These are phyloP conservation scores for Tigriopus californicus DNA, from an alignment of 2,888 invertebrate genomes.

Conservation along the genomic window DNA sequence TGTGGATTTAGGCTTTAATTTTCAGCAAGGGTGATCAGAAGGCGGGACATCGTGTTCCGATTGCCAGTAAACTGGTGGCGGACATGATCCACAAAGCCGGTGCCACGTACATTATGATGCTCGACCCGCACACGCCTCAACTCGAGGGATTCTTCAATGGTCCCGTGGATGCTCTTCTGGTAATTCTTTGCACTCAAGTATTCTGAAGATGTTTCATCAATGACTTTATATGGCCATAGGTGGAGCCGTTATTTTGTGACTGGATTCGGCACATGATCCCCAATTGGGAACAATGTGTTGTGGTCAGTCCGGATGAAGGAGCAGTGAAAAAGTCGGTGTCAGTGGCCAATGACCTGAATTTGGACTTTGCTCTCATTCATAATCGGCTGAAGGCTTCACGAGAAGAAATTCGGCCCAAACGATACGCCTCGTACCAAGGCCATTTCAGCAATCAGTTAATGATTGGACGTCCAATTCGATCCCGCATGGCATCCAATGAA, in stretches of 20 bases:
- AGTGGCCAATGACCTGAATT: slow-evolving; percentile 5
- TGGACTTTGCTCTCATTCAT: slow-evolving; percentile 9
- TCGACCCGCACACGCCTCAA: slow-evolving; percentile 13
- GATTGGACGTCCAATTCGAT: too few relatives aligned
- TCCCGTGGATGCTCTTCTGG: slow-evolving; percentile 7
- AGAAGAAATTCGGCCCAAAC: not conserved
- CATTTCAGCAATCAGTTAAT: too few relatives aligned
- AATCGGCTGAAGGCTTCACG: slow-evolving; percentile 6
- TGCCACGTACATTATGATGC: slow-evolving; percentile 9
- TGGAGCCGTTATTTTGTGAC: slow-evolving; percentile 13
- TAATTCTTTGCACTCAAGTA: too few relatives aligned
- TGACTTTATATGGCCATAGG: not conserved
- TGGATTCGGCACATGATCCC: slow-evolving; percentile 9
- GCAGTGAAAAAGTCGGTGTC: not conserved
- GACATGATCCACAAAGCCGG: slow-evolving; percentile 9
- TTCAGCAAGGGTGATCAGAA: slow-evolving; percentile 9
- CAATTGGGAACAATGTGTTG: slow-evolving; percentile 6
- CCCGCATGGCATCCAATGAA: too few relatives aligned
- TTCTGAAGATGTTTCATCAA: not conserved
- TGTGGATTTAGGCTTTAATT: not conserved
- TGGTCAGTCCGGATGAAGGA: slow-evolving; percentile 12
- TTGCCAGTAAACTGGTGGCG: not conserved
- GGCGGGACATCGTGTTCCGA: not conserved
- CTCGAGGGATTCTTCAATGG: slow-evolving; percentile 8
- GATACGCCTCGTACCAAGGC: too few relatives aligned